Evolutionary conservation across 2,113 vertebrate species (phyloP).

Genomic region (Gallinago paraguaiae): DNA sequence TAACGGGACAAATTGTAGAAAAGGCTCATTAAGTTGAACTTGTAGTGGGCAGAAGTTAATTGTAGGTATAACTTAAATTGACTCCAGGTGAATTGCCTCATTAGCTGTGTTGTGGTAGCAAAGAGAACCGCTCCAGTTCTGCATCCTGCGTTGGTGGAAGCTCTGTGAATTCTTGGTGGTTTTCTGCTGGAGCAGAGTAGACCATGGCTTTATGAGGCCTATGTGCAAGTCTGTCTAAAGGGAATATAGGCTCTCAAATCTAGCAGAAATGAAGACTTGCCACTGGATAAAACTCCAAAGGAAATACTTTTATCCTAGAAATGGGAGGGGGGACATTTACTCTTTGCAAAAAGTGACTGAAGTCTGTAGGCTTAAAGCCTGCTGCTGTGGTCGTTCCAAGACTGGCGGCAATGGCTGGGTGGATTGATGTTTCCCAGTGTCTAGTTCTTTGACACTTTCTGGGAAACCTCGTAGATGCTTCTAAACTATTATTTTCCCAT

Average conservation of each 20-base stretch:
- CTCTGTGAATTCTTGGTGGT: background rate
- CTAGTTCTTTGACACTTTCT: background rate
- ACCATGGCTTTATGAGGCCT: background rate
- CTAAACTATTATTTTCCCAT: background rate
- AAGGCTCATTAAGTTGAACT: background rate
- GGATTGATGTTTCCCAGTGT: background rate
- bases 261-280: background rate
- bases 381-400: background rate
- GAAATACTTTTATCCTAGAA: background rate
- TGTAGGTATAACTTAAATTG: background rate
- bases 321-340: rapidly evolving
- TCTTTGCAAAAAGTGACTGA: background rate
- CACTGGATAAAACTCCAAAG: background rate
- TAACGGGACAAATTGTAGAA: background rate
- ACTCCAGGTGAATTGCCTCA: background rate
- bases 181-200: background rate
- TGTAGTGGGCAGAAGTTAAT: background rate
- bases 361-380: background rate
- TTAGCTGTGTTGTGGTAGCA: background rate
- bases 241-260: background rate
- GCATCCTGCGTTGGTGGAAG: background rate
- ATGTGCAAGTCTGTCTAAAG: background rate
- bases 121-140: background rate
- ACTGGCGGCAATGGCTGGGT: background rate
- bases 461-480: background rate